A percentile compares a stretch with the other conserved stretches of the same genome.
These are phyloP conservation scores for Brotula barbata DNA, from an alignment of 2,797 vertebrate species.

Conservation along the genomic window DNA sequence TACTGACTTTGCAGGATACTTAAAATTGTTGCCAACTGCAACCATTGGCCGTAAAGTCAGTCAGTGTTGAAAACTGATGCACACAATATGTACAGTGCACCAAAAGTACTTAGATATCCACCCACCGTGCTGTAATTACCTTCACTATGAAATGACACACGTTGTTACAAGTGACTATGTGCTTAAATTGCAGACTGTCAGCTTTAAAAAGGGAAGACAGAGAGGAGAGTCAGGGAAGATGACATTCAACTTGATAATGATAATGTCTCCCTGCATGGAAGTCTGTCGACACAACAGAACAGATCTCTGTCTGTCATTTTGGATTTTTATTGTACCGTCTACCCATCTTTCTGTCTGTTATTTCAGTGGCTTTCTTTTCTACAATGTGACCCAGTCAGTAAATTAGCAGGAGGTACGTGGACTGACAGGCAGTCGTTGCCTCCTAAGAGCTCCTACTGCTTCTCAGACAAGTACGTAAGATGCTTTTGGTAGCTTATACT, in stretches of 20 bases:
- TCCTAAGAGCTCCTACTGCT: slow-evolving; percentile 32
- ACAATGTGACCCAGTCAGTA: slow-evolving; percentile 37
- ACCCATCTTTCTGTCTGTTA: slow-evolving; percentile 26
- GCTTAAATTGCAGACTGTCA: slow-evolving; percentile 54
- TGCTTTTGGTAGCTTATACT: slow-evolving; percentile 10
- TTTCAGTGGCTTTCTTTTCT: slow-evolving; percentile 26
- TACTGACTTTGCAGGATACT: too few relatives aligned
- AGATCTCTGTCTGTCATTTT: slow-evolving; percentile 19
- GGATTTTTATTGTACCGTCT: slow-evolving; percentile 1
- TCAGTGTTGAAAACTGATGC: slow-evolving; percentile 11
- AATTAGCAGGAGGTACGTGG: slow-evolving; percentile 39
- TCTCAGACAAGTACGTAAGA: slow-evolving; percentile 12
- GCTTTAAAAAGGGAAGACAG: slow-evolving; percentile 35
- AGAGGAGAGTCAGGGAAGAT: slow-evolving; percentile 50
- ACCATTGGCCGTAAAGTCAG: slow-evolving; percentile 11
- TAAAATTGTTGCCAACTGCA: too few relatives aligned
- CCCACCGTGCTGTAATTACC: slow-evolving; percentile 59
- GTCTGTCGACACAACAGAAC: slow-evolving; percentile 33
- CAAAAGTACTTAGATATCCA: slow-evolving; percentile 51
- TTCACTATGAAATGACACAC: slow-evolving; percentile 51
- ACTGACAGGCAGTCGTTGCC: slow-evolving; percentile 35
- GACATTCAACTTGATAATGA: slow-evolving; percentile 57
- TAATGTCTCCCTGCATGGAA: slow-evolving; percentile 30
- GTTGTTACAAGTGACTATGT: slow-evolving; percentile 62
- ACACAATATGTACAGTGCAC: slow-evolving; percentile 17